phyloP scores from a whole-genome alignment of 2,797 vertebrate genomes.

The Pseudocheirus occidentalis region DNA sequence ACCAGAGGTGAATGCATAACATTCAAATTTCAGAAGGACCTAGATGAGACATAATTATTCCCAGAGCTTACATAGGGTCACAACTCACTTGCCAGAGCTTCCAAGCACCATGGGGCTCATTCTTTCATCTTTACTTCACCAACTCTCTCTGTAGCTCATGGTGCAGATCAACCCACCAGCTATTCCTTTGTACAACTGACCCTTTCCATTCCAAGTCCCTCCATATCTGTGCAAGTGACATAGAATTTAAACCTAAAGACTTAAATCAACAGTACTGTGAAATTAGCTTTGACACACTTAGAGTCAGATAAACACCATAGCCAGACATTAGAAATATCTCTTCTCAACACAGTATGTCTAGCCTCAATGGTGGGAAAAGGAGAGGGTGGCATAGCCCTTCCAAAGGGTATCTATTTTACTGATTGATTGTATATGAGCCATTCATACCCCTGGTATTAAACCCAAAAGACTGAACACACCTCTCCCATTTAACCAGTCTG shows the following conservation, averaged over 20 bases:
- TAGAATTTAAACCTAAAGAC: not conserved
- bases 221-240: not conserved
- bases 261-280: not conserved
- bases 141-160: not conserved
- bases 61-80: not conserved
- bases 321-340: not conserved
- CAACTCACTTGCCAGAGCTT: not conserved
- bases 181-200: not conserved
- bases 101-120: not conserved
- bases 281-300: not conserved
- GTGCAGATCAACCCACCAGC: not conserved
- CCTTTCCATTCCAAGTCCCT: not conserved
- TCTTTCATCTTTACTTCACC: not conserved
- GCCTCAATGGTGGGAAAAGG: not conserved
- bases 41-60: not conserved
- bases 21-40: not conserved
- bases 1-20: not conserved
- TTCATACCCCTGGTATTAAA: not conserved
- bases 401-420: not conserved
- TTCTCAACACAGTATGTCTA: not conserved
- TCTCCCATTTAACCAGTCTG: not conserved
- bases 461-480: not conserved
- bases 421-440: not conserved
- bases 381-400: not conserved
- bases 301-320: not conserved